Conservation (phyloP, 2,888 invertebrate species). For the Drosophila nigricruria region DNA sequence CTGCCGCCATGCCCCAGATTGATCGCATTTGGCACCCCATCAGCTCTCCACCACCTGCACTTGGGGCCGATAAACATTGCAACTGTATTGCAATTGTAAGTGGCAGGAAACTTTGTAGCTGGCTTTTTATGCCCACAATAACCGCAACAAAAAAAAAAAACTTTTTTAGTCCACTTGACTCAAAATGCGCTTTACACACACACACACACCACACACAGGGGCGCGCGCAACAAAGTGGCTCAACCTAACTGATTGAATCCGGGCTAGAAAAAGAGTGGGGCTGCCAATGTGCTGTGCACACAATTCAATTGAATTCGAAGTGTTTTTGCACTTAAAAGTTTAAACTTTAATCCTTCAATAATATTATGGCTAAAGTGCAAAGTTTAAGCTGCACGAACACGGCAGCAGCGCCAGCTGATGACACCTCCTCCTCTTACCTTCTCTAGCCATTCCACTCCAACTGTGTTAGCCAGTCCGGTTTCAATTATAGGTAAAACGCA, state of each 20-base stretch:
- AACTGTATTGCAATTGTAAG: conserved; percentile 35
- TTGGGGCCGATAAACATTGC: conserved; percentile 20
- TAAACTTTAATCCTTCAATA: conserved; percentile 80
- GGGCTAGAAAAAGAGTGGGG: no score
- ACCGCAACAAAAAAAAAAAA: conserved; percentile 71
- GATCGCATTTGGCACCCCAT: conserved; percentile 14
- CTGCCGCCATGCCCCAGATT: conserved; percentile 16
- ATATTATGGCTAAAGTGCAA: conserved; percentile 75
- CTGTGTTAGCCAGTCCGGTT: conserved; percentile 7
- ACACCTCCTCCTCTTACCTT: neutral
- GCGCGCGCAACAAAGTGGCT: conserved; percentile 13
- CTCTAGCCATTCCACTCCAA: neutral
- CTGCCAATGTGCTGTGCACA: conserved; percentile 17
- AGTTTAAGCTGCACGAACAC: conserved; percentile 57
- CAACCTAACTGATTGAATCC: conserved; percentile 18
- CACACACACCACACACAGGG: no score
- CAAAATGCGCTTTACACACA: conserved; percentile 59
- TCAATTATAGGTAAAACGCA: conserved; percentile 55
- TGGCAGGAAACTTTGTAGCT: conserved; percentile 64
- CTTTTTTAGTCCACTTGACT: conserved; percentile 66
- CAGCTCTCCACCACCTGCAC: neutral
- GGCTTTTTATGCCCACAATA: conserved; percentile 59
- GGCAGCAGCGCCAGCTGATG: conserved; percentile 5
- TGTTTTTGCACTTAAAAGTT: conserved; percentile 82
- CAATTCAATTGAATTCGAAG: conserved; percentile 73